These are phyloP conservation scores for Glyphotaelius pellucidus DNA, from an alignment of 2,888 invertebrate genomes.

Conservation along the genomic window DNA sequence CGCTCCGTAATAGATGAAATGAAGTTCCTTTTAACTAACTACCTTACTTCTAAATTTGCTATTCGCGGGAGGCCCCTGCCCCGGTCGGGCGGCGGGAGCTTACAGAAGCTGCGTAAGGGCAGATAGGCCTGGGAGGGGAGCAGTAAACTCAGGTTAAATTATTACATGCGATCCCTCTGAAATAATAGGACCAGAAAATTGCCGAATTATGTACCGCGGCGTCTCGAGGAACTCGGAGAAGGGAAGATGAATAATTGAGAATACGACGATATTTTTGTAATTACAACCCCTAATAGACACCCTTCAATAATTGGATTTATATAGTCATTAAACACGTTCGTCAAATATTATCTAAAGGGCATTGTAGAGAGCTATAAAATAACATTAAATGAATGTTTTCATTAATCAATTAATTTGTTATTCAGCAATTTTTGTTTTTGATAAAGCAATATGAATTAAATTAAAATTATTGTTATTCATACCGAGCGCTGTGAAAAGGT, in stretches of 20 bases:
- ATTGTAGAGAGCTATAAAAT: no score
- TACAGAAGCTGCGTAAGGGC: slow-evolving; percentile 52
- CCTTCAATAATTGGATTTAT: slow-evolving; percentile 23
- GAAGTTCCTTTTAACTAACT: slow-evolving; percentile 28
- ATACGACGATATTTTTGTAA: not conserved
- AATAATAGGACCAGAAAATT: slow-evolving; percentile 66
- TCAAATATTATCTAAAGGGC: no score
- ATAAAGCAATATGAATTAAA: no score
- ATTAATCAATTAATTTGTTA: no score
- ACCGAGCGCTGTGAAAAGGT: no score
- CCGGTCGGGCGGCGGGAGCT: not conserved
- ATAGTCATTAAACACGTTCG: not conserved
- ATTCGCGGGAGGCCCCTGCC: not conserved
- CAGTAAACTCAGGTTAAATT: slow-evolving; percentile 64
- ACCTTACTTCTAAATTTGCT: slow-evolving; percentile 37
- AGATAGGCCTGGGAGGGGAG: slow-evolving; percentile 52
- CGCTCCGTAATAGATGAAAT: not conserved
- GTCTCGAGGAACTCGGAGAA: slow-evolving; percentile 17
- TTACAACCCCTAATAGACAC: not conserved
- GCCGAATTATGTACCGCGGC: slow-evolving; percentile 65
- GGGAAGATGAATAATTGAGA: slow-evolving; percentile 9
- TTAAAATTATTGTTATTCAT: no score
- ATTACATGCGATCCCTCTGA: slow-evolving; percentile 65
- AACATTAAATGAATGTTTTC: no score
- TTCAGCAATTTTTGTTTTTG: no score